Base-by-base conservation (phyloP, 2,797 vertebrate genomes). In the Corythornis leucogaster region DNA sequence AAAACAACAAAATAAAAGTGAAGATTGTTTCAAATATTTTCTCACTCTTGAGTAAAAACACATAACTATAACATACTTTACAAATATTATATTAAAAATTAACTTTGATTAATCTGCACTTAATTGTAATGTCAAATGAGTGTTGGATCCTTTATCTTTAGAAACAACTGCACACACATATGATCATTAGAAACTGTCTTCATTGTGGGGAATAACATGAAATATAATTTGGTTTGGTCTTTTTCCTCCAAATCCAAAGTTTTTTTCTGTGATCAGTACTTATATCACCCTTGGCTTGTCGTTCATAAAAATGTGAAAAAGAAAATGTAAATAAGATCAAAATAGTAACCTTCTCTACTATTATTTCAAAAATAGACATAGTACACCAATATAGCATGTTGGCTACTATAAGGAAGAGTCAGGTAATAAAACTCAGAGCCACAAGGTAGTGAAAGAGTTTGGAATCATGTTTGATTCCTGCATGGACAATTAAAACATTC, bases 191-290 rank as follows among this genome's bases (percentile, higher is more conserved):
- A 67, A 82, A 68, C 4, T 22, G 2, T 33, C 62, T 61, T 87
- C 8, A 14, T 40, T 45, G 20, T 48, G 21, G 13, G 7, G 15
- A 40, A 42, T 11, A 67, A 58, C 20, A n/a, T 33, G 31, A 82
- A 91, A 35, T 54, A 3, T 30, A 3, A 28, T 57, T 79, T 87
- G 7, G 42, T 81, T 81, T 57, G 13, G 8, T 11, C 4, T 54
- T 58, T 45, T 45, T 42, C n/a, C 3, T 79, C 22, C 38, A 35
- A 86, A 59, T 1, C 2, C 1, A 0, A 74, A 43, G 2, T 15
- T 73, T 74, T 74, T 43, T 67, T 62, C 16, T 0, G 0, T 57
- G 12, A 12, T 33, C 55, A 59, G 24, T 50, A 54, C 8, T 46
- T 54, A n/a, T 4, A 45, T 48, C 9, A 80, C 40, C 8, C 5